Base-by-base conservation (phyloP, 2,113 vertebrate species). In the Onychostruthus taczanowskii region DNA sequence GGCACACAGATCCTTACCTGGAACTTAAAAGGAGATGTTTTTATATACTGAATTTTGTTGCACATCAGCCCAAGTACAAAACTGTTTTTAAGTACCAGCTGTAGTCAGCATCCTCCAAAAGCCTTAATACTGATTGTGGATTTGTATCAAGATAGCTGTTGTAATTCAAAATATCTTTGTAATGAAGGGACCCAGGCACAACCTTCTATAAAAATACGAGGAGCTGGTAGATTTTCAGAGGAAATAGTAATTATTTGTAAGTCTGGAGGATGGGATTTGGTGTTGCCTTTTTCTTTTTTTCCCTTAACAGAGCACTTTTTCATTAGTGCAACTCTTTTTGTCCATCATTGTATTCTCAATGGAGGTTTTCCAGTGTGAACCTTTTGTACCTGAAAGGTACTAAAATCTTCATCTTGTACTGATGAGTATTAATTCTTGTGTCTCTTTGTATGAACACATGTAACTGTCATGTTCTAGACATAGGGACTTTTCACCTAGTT, bases 1-100 rank as follows among this genome's bases (percentile, higher is more conserved):
- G 13, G 16, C 67, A 21, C 53, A 41, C 18, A 44, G 31, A 39
- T 64, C 10, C 19, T 56, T 68, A 30, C 17, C 18, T 59, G 10
- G 17, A 49, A 58, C 13, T 41, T 53, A 20, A 0, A 23, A 58
- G 31, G 13, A 66, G 9, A 14, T 13, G 6, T 13, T 13, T 59
- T 58, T 46, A 33, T 46, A 13, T 46, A 6, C 46, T 87, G 20
- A 10, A 41, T 87, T 66, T 67, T 74, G 24, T 84, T 49, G 10
- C 24, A 33, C 9, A 6, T 66, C 0, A 0, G 9, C 50, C 46
- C 13, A 44, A 47, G 41, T 77, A 30, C 15, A 19, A 27, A 76
- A 7, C 64, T 37, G 3, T 20, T 52, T 41, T n/a, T 44, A 67
- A 70, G 18, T 46, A 46, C 16, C 17, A 59, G 10, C 24, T 66